These are phyloP conservation scores for Aphodius granarius DNA, from an alignment of 2,888 invertebrate species.

Conservation along the genomic window DNA sequence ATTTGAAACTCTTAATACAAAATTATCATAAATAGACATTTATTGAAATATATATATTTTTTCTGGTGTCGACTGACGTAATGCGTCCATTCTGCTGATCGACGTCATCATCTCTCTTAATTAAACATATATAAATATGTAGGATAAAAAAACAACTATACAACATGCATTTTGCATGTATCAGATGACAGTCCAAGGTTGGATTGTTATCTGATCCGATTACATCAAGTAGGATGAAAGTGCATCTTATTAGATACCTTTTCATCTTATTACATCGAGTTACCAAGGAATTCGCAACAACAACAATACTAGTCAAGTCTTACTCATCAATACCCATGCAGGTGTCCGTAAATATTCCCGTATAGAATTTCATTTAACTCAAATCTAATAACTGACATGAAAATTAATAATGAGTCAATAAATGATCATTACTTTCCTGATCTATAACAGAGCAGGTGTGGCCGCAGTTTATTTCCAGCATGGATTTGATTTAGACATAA, in stretches of 20 bases:
- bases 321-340: not conserved
- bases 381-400: not conserved
- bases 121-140: not conserved
- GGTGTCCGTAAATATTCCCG: too few species aligned
- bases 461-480: too few species aligned
- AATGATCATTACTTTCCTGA: too few species aligned
- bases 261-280: not conserved
- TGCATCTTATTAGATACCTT: not conserved
- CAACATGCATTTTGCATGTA: not conserved
- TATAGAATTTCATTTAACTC: too few species aligned
- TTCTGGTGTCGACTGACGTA: too few species aligned
- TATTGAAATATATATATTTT: too few species aligned
- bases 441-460: too few species aligned
- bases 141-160: not conserved
- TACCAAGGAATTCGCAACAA: too few species aligned
- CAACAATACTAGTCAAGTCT: not conserved
- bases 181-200: not conserved
- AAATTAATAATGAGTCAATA: too few species aligned
- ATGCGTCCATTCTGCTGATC: too few species aligned
- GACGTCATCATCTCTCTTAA: too few species aligned
- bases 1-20: not conserved
- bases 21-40: not conserved
- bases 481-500: too few species aligned
- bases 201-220: not conserved
- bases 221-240: not conserved